Evolutionary conservation across 2,797 vertebrate genomes (phyloP).

Genomic region (Heliangelus exortis): DNA sequence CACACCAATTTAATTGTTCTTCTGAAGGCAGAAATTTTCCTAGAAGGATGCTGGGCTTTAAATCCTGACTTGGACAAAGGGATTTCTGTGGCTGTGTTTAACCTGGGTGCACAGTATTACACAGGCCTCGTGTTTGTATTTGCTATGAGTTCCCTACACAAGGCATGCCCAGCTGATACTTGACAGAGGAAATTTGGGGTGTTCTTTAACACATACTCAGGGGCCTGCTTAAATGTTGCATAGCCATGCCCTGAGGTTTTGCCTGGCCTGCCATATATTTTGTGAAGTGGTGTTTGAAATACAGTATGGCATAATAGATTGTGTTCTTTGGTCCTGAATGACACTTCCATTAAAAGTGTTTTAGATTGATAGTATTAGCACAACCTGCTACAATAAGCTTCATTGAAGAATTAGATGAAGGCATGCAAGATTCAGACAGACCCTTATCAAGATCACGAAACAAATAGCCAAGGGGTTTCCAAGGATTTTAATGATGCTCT

Average conservation of each 20-base stretch:
- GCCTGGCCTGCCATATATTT: not conserved
- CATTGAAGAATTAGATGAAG: not conserved
- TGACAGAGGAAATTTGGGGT: not conserved
- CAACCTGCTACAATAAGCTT: not conserved
- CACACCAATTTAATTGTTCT: not conserved
- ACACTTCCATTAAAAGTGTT: not conserved
- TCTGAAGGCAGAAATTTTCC: not conserved
- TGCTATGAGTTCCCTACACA: not conserved
- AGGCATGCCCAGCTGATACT: not conserved
- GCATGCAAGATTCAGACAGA: not conserved
- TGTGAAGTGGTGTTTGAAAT: not conserved
- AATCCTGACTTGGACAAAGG: not conserved
- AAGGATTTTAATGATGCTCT: not conserved
- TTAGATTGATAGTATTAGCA: not conserved
- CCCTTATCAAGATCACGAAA: not conserved
- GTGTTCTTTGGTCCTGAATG: not conserved
- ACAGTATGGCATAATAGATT: not conserved
- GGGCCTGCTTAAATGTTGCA: not conserved
- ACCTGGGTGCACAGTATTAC: rapidly evolving
- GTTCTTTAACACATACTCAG: not conserved
- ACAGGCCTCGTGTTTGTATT: rapidly evolving
- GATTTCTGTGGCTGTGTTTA: not conserved
- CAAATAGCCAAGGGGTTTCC: not conserved
- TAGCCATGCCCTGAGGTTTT: not conserved
- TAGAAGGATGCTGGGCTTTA: not conserved